Conservation (phyloP, 2,113 vertebrate genomes). For the Poeciliopsis retropinna region DNA sequence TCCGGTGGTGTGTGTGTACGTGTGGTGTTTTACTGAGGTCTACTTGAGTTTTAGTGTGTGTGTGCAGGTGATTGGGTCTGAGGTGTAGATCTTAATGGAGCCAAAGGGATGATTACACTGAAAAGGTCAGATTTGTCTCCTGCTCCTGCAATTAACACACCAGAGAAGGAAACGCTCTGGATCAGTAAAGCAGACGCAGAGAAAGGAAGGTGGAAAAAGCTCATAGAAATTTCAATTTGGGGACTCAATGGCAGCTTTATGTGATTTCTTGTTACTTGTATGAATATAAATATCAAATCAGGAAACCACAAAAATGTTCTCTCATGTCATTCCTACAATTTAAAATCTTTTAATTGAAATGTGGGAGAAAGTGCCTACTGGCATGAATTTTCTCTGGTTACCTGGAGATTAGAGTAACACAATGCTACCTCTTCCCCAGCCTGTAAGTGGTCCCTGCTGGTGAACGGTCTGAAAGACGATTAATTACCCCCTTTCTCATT, state of each 20-base stretch:
- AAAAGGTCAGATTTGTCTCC: constrained; percentile 71
- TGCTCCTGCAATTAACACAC: constrained; percentile 59
- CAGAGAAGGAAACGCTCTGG: constrained; percentile 12
- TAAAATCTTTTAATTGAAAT: no score
- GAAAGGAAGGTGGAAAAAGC: neutral
- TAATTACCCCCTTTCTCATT: no score
- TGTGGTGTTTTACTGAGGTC: constrained; percentile 30
- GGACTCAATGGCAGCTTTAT: neutral
- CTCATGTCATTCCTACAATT: no score
- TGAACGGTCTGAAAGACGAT: no score
- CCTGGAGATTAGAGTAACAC: no score
- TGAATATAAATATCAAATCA: no score
- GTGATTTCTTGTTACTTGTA: neutral
- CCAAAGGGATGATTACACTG: constrained; percentile 64
- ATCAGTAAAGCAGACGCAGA: constrained; percentile 25
- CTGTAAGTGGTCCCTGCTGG: no score
- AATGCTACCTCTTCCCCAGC: no score
- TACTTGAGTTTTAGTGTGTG: constrained; percentile 20
- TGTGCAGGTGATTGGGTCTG: constrained; percentile 46
- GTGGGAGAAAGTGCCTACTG: no score
- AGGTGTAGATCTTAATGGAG: constrained; percentile 60
- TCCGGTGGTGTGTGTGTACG: constrained; percentile 22
- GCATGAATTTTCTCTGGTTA: no score
- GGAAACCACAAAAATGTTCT: no score
- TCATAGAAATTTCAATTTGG: neutral